Evolutionary conservation across 2,888 invertebrate species (phyloP), one percentile per base, ranked within the genome.

Genomic region (Aleiodes leptofemur): DNA sequence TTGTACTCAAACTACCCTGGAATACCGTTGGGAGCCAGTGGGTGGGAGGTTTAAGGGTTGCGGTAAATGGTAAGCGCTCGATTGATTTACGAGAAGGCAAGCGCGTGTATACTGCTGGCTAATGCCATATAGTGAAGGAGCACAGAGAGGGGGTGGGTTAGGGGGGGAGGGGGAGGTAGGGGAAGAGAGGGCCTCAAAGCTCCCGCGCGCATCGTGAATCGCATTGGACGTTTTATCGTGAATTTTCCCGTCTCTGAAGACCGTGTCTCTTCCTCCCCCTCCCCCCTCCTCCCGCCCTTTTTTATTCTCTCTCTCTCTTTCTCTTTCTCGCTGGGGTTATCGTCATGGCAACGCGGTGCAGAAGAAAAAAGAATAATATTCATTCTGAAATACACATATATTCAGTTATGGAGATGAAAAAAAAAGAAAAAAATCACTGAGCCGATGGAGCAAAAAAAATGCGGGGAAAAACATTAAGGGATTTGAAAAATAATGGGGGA

Each of bases 21-120:
- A 57, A 57, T 57, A 57, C 57, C 57, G 57, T 57, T 29, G 57
- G 57, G 57, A 13, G 57, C 13, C 13, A 23, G 61, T n/a, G 43
- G 59, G 34, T 31, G 59, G 43, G 72, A 76, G 75, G 74, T 76
- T 79, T 80, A 80, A 83, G 82, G 83, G 80, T 81, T 78, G 80
- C 78, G 81, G 81, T 80, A 80, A 82, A 83, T 81, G 80, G 81
- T 82, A 82, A 83, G 83, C 80, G 78, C 79, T 64, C 81, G 82
- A 84, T 83, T 83, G 83, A 84, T 82, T 83, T 83, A 83, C 81
- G 82, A 73, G 73, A 69, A 69, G 73, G 73, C 34, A 56, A 72
- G 74, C 55, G 57, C 59, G 53, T 53, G 66, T 66, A 71, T 57
- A 72, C 71, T 75, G 55, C 66, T 57, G 68, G 72, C 59, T 72